Base-by-base conservation (phyloP, 2,113 vertebrate genomes). In the Dissostichus mawsoni region DNA sequence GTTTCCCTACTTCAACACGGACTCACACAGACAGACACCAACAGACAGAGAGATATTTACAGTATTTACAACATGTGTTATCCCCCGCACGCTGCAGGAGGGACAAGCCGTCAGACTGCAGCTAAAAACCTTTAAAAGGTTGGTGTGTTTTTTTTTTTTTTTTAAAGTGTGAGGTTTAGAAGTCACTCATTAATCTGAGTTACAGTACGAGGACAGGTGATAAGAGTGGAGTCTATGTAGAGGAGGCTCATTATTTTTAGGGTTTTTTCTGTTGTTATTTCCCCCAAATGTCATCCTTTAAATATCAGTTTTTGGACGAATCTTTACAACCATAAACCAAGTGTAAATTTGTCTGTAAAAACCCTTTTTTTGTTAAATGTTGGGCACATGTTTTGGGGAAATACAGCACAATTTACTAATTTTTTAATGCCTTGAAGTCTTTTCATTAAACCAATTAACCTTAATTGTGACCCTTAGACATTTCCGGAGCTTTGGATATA, bases 1-100 rank as follows among this genome's bases (percentile, higher is more conserved):
- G 58, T 91, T 88, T 88, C 48, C 84, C 91, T 90, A 92, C 85
- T 71, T 84, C 82, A 91, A 82, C 44, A 90, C 65, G 11, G 89
- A 90, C 78, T 76, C 80, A 77, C 90, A 93, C 75, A 74, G 53
- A 92, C 88, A 69, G 45, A 91, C 81, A 79, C 61, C 17, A 66
- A 87, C 86, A 77, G 41, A 89, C 78, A 50, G 52, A 63, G 36
- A 2, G 13, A 29, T 89, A 89, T 91, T 69, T 87, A 93, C 89
- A 93, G 41, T 78, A 92, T 90, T 53, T 87, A 92, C 90, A 92
- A 16, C 56, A 61, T 29, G 16, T 76, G 57, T 62, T 16, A 10
- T 74, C 68, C 80, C 69, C 74, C 23, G 18, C 23, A 17, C 56
- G 64, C 80, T 76, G 85, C 68, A 71, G 71, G 61, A 17, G 23